phyloP scores from a whole-genome alignment of 92 coral and sea anemone genomes.

The Parazoanthus atlanticus region DNA sequence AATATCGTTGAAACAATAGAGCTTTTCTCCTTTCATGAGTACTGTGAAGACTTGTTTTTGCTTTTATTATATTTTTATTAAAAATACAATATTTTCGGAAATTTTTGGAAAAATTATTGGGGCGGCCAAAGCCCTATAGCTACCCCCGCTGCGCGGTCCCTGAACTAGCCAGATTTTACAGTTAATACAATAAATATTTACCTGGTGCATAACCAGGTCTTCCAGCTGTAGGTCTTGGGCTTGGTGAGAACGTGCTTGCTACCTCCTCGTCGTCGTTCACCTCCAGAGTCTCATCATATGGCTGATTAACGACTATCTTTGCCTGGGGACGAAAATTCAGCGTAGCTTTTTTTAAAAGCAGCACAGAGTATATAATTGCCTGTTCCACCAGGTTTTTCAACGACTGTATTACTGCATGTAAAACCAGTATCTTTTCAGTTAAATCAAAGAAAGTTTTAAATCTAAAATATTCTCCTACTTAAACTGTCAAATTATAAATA shows the following conservation, averaged over 20 bases:
- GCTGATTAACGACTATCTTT: slow-evolving; percentile 93
- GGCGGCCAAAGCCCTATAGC: no score
- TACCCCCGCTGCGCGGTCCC: no score
- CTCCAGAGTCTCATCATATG: slow-evolving; percentile 95
- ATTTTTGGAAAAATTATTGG: no score
- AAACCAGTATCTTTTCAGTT: no score
- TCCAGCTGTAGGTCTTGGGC: slow-evolving; percentile 88
- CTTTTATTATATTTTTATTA: no score
- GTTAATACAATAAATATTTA: background rate
- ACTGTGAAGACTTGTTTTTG: no score
- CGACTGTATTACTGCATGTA: background rate
- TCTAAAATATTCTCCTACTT: background rate
- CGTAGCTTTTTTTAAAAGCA: background rate
- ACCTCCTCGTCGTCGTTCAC: slow-evolving; percentile 99
- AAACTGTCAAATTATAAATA: background rate
- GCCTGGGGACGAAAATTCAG: slow-evolving; percentile 48
- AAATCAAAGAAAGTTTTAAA: background rate
- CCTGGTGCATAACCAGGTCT: slow-evolving; percentile 78
- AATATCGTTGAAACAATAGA: no score
- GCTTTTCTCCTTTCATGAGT: no score
- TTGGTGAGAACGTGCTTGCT: slow-evolving; percentile 97
- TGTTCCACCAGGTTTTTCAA: background rate
- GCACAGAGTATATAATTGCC: background rate
- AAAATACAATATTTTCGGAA: no score
- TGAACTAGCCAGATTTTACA: no score